Evolutionary conservation across 2,888 invertebrate species (phyloP).

Genomic region (Dynastes hyllus): DNA sequence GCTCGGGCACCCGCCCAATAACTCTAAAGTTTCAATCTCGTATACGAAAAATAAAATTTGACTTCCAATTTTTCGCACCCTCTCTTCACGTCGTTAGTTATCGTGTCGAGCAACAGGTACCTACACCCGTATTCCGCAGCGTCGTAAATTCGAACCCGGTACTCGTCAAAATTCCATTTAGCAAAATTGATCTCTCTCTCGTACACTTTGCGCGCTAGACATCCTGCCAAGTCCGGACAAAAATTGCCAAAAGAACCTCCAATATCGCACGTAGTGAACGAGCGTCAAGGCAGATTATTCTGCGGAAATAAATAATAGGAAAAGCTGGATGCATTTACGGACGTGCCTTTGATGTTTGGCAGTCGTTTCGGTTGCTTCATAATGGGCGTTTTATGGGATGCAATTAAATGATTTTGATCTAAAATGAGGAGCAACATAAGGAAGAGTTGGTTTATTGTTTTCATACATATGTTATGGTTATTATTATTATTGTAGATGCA

Average conservation of each 20-base stretch:
- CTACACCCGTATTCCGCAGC: not conserved
- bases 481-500: no score
- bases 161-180: slow-evolving; percentile 41
- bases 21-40: slow-evolving; percentile 19
- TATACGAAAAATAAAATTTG: slow-evolving; percentile 29
- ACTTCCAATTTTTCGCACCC: slow-evolving; percentile 24
- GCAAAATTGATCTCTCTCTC: slow-evolving; percentile 21
- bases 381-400: no score
- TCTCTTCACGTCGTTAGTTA: slow-evolving; percentile 30
- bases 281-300: not conserved
- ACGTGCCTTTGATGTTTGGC: no score
- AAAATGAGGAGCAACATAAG: no score
- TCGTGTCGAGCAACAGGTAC: slow-evolving; percentile 28
- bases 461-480: no score
- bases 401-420: no score
- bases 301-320: not conserved
- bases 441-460: no score
- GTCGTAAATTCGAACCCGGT: slow-evolving; percentile 26
- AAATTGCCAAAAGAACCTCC: not conserved
- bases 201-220: slow-evolving; percentile 3
- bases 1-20: not conserved
- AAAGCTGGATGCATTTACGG: not conserved
- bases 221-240: not conserved
- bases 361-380: no score
- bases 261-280: not conserved